Evolutionary conservation across 2,797 vertebrate species (phyloP).

Genomic region (Spinus pinus): DNA sequence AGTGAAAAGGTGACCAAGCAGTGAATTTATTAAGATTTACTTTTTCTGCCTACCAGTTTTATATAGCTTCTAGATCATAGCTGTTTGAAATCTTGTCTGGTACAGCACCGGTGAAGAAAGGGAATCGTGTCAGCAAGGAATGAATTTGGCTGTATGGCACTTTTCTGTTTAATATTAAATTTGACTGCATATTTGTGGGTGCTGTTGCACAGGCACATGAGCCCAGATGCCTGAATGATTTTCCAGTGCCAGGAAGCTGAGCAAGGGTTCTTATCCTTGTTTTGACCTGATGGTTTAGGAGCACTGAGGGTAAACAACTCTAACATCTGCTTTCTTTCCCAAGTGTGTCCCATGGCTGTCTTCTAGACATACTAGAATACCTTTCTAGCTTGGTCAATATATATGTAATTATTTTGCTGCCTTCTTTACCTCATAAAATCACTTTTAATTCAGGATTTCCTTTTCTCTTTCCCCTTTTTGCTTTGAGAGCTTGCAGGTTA

Average conservation of each 20-base stretch:
- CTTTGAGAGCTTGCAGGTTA: not conserved
- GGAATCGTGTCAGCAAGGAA: not conserved
- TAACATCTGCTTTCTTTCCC: not conserved
- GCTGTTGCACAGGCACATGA: not conserved
- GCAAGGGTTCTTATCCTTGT: not conserved
- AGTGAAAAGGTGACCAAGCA: conserved; percentile 50
- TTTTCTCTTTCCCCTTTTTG: not conserved
- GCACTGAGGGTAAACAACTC: not conserved
- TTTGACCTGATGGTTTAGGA: not conserved
- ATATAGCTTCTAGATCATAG: not conserved
- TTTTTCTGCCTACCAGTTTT: not conserved
- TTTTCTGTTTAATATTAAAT: conserved; percentile 21
- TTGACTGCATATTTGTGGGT: not conserved
- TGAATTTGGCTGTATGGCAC: not conserved
- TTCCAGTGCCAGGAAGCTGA: not conserved
- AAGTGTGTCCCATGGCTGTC: not conserved
- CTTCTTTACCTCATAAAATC: not conserved
- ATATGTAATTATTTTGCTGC: not conserved
- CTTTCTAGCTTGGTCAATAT: not conserved
- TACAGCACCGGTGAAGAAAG: not conserved
- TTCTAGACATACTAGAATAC: not conserved
- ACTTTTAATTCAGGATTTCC: not conserved
- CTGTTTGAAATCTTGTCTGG: conserved; percentile 3
- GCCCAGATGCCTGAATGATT: not conserved
- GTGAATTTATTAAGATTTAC: conserved; percentile 31